A percentile compares a stretch with the other conserved stretches of the same genome.
Conservation (phyloP, 2,113 vertebrate genomes). For the Pithys albifrons region DNA sequence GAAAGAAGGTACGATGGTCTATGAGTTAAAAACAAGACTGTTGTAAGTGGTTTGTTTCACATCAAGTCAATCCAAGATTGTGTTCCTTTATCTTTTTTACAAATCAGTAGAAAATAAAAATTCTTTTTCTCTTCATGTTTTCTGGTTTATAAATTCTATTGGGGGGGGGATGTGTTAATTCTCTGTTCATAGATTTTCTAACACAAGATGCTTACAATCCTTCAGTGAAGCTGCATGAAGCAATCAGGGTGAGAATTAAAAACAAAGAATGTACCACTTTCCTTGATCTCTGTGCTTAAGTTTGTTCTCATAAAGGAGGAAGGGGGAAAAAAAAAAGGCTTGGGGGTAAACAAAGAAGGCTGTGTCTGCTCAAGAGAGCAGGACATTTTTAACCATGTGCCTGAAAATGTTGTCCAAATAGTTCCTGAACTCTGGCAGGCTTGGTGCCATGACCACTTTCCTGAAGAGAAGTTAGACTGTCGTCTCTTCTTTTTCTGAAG, state of each 20-base stretch:
- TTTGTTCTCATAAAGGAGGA: not conserved
- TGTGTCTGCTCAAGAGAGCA: not conserved
- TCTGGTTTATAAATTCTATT: not conserved
- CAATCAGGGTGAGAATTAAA: not conserved
- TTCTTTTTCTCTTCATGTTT: not conserved
- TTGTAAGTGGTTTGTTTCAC: not conserved
- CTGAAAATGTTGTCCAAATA: not conserved
- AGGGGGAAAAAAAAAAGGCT: not conserved
- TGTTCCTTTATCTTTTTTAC: not conserved
- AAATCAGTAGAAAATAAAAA: not conserved
- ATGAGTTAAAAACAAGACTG: not conserved
- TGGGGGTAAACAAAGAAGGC: not conserved
- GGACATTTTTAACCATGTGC: not conserved
- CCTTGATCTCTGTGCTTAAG: not conserved
- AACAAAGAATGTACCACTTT: not conserved
- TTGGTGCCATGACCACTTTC: not conserved
- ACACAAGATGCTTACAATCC: not conserved
- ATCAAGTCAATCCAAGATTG: not conserved
- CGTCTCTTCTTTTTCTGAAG: not conserved
- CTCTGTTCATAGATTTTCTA: not conserved
- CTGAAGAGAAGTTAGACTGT: not conserved
- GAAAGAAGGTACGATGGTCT: not conserved
- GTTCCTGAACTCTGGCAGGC: not conserved
- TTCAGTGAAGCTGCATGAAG: not conserved
- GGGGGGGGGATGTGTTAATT: not conserved